phyloP scores from a whole-genome alignment of 2,113 vertebrate genomes.

The Neodon shergylaensis region DNA sequence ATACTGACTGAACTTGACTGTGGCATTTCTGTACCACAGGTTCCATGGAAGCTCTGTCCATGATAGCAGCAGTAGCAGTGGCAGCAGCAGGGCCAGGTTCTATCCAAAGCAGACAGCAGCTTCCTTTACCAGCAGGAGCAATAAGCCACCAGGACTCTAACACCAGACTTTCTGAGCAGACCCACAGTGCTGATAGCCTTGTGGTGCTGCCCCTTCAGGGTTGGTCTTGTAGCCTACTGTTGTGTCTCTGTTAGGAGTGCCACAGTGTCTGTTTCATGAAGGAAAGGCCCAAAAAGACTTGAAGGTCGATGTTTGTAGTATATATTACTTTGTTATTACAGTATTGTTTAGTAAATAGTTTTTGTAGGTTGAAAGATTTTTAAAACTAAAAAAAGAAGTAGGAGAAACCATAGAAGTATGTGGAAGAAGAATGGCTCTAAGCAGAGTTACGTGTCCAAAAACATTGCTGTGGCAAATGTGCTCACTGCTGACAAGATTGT shows the following conservation, averaged over 20 bases:
- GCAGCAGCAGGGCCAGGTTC: not conserved
- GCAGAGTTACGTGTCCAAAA: slow-evolving; percentile 13
- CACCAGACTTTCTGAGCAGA: not conserved
- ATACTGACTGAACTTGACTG: not conserved
- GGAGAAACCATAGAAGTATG: not conserved
- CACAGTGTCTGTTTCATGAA: slow-evolving; percentile 15
- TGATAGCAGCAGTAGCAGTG: not conserved
- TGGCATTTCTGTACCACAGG: not conserved
- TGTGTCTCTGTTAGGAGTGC: not conserved
- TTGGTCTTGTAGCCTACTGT: not conserved
- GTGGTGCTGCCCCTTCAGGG: not conserved
- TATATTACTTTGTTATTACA: slow-evolving; percentile 6
- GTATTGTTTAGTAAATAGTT: slow-evolving; percentile 34
- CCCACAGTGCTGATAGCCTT: not conserved
- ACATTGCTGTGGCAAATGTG: not conserved
- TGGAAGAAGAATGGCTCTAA: slow-evolving; percentile 34
- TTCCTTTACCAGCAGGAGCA: slow-evolving; percentile 47
- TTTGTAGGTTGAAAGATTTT: not conserved
- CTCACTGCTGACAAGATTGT: not conserved
- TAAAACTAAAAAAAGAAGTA: not conserved
- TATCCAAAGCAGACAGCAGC: not conserved
- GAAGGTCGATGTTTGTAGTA: not conserved
- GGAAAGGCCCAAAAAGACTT: slow-evolving; percentile 35
- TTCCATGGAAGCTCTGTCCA: not conserved
- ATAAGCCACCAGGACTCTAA: not conserved